Base-by-base conservation (phyloP, 2,888 invertebrate species). In the Coelogynopora nodosa region DNA sequence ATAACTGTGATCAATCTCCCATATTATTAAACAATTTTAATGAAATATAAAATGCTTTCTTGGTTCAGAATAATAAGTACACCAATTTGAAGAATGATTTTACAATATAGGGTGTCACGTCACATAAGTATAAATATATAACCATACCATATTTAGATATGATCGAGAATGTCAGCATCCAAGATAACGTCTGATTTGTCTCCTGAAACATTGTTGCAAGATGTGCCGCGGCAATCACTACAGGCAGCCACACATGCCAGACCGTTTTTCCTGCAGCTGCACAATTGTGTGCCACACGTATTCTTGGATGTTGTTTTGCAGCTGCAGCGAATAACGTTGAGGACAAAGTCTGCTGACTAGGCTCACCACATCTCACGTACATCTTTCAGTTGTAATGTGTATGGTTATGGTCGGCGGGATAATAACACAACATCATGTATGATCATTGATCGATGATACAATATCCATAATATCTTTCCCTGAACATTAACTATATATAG, bases 271-370 rank as follows among this genome's bases (percentile, higher is more conserved):
- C 29, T n/a, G 29, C 81, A 80, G 81, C 81, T 80, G 29, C 81
- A 80, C 29, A 80, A 23, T 28, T 28, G 23, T n/a, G 27, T 80
- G 81, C 81, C 81, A 80, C 81, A 80, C 23, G 81, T n/a, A 28
- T n/a, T 28, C 29, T 28, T n/a, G 29, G 5, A 80, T 28, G 81
- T 23, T 80, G 29, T n/a, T 28, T 80, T 80, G 81, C 81, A 80
- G 81, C 29, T 80, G 81, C 81, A 80, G 81, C 81, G 81, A 80
- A 80, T 80, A 28, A 80, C 23, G 81, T 80, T 80, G 27, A 80
- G 81, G 29, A 80, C 23, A 80, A 23, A 28, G 23, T 80, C 81
- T 28, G 81, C 10, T 80, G 81, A n/a, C n/a, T n/a, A n/a, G n/a
- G n/a, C n/a, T n/a, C n/a, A n/a, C n/a, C n/a, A n/a, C n/a, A n/a